phyloP scores from a whole-genome alignment of 2,888 invertebrate species.

The Plagodis pulveraria region DNA sequence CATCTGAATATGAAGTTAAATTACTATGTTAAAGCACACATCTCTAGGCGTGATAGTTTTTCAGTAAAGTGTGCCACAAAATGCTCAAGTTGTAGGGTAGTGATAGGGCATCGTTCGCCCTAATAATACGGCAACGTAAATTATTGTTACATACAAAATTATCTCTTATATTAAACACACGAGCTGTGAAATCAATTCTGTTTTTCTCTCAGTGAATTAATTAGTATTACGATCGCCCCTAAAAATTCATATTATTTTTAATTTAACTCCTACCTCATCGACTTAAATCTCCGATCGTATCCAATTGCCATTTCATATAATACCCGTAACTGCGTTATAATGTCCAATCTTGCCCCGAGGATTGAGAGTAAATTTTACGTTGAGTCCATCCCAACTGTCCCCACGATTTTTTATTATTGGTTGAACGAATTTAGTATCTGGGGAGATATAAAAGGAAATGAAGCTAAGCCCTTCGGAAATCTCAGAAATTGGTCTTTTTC shows the following conservation, averaged over 20 bases:
- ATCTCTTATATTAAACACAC: too few species aligned
- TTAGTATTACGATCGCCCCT: background rate
- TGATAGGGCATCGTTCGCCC: too few species aligned
- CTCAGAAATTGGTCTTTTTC: slow-evolving; percentile 82
- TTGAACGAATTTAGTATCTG: slow-evolving; percentile 83
- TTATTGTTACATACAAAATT: too few species aligned
- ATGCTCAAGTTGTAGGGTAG: too few species aligned
- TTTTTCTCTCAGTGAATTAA: background rate
- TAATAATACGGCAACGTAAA: too few species aligned
- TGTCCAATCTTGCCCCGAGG: slow-evolving; percentile 63
- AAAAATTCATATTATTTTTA: slow-evolving; percentile 1
- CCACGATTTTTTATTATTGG: slow-evolving; percentile 82
- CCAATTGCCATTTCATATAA: slow-evolving; percentile 40
- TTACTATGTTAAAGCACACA: too few species aligned
- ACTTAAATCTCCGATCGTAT: slow-evolving; percentile 42
- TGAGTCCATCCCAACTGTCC: slow-evolving; percentile 75
- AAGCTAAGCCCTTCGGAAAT: slow-evolving; percentile 84
- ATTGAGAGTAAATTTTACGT: slow-evolving; percentile 73
- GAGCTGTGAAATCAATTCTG: too few species aligned
- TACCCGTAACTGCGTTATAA: slow-evolving; percentile 63
- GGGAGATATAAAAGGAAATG: slow-evolving; percentile 85
- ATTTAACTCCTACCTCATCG: slow-evolving; percentile 1
- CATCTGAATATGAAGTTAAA: too few species aligned
- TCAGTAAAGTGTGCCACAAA: too few species aligned
- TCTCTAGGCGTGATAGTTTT: too few species aligned